Conservation (phyloP, 1,140 invertebrate species). For the Drosophila guanche region DNA sequence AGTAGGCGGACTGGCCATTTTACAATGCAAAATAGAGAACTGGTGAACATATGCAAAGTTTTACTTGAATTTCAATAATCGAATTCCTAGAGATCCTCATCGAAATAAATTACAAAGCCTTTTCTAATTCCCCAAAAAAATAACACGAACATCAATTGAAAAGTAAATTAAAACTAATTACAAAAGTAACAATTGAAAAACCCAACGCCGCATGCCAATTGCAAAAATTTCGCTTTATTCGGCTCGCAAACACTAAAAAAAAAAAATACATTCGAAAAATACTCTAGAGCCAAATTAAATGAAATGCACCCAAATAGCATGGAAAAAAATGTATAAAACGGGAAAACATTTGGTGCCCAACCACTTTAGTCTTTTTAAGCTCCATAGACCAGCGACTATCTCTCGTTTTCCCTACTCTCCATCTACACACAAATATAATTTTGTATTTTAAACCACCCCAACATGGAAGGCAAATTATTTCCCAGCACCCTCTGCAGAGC, state of each 20-base stretch:
- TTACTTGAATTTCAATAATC: too few species aligned
- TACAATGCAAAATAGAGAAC: too few species aligned
- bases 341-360: constrained; percentile 32
- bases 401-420: not conserved
- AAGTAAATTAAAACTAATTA: constrained; percentile 44
- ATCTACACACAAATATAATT: constrained; percentile 23
- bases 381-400: constrained; percentile 23
- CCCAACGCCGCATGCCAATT: constrained; percentile 22
- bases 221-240: constrained; percentile 29
- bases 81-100: too few species aligned
- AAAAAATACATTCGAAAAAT: constrained; percentile 21
- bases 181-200: constrained; percentile 44
- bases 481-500: too few species aligned
- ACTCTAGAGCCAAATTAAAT: constrained; percentile 49
- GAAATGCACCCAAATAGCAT: constrained; percentile 35
- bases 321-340: constrained; percentile 16
- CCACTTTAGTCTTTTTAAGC: constrained; percentile 34
- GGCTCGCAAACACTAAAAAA: too few species aligned
- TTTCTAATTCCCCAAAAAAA: constrained; percentile 5
- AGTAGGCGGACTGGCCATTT: too few species aligned
- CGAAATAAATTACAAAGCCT: not conserved
- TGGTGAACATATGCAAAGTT: too few species aligned
- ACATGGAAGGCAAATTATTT: too few species aligned
- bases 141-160: not conserved
- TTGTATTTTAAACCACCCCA: not conserved